Evolutionary conservation across 2,113 vertebrate species (phyloP).

Genomic region (Oostethus manadensis): DNA sequence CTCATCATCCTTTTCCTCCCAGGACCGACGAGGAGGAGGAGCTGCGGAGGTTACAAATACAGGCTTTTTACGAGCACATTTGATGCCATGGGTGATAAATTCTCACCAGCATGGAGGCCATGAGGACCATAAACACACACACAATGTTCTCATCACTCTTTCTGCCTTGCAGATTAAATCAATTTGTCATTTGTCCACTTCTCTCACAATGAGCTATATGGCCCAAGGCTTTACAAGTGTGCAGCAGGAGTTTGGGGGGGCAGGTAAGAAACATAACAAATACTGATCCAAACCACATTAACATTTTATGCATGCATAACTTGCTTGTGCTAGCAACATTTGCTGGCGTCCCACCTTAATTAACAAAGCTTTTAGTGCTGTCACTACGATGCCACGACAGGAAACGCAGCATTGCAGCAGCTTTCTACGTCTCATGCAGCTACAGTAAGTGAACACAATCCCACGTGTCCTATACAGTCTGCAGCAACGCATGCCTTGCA

Average conservation of each 20-base stretch:
- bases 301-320: background rate
- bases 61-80: background rate
- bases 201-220: background rate
- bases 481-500: too few relatives aligned
- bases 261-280: background rate
- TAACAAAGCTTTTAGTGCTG: too few relatives aligned
- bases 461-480: too few relatives aligned
- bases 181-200: constrained; percentile 8
- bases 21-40: background rate
- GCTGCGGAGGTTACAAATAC: background rate
- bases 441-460: too few relatives aligned
- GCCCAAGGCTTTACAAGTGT: background rate
- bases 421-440: too few relatives aligned
- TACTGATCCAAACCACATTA: background rate
- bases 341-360: background rate
- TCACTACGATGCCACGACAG: too few relatives aligned
- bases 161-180: constrained; percentile 8
- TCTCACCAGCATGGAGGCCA: background rate
- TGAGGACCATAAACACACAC: constrained; percentile 6
- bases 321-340: background rate
- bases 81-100: constrained; percentile 8
- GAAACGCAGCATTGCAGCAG: too few relatives aligned
- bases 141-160: constrained; percentile 10
- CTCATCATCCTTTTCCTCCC: background rate
- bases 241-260: background rate